Evolutionary conservation across 2,113 vertebrate species (phyloP).

Genomic region (Oreochromis niloticus): DNA sequence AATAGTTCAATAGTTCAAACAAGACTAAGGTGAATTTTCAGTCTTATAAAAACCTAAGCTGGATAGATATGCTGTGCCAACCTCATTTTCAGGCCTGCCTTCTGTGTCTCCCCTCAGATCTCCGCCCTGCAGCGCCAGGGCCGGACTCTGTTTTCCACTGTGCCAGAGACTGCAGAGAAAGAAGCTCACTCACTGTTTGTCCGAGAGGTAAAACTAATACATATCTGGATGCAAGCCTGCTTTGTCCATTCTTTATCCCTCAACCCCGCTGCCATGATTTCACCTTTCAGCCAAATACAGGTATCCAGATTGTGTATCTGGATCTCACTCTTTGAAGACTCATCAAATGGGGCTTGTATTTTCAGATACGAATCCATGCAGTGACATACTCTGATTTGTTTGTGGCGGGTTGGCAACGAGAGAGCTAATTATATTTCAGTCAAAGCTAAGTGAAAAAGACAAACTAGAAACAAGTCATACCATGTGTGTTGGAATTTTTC

Average conservation of each 20-base stretch:
- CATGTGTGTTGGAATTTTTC: not conserved
- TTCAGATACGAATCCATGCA: not conserved
- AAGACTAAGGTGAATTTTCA: not conserved
- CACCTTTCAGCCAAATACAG: constrained; percentile 3
- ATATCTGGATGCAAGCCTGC: constrained; percentile 4
- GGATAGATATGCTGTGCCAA: not conserved
- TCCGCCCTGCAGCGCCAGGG: constrained; percentile 82
- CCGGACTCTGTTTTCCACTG: constrained; percentile 81
- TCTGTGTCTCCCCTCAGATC: constrained; percentile 73
- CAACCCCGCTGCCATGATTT: not conserved
- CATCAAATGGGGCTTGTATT: not conserved
- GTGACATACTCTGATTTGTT: not conserved
- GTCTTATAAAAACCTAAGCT: not conserved
- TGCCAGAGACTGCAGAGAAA: constrained; percentile 86
- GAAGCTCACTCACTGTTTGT: constrained; percentile 90
- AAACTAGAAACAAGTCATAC: not conserved
- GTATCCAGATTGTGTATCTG: not conserved
- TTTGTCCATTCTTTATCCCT: not conserved
- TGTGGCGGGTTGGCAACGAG: not conserved
- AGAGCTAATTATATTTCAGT: not conserved
- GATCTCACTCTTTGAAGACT: not conserved
- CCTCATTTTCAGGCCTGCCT: constrained; percentile 10
- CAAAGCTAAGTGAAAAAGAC: not conserved
- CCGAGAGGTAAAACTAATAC: constrained; percentile 82
- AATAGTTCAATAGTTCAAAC: not conserved